Base-by-base conservation (phyloP, 2,113 vertebrate species). In the Petrocephalus microphthalmus region DNA sequence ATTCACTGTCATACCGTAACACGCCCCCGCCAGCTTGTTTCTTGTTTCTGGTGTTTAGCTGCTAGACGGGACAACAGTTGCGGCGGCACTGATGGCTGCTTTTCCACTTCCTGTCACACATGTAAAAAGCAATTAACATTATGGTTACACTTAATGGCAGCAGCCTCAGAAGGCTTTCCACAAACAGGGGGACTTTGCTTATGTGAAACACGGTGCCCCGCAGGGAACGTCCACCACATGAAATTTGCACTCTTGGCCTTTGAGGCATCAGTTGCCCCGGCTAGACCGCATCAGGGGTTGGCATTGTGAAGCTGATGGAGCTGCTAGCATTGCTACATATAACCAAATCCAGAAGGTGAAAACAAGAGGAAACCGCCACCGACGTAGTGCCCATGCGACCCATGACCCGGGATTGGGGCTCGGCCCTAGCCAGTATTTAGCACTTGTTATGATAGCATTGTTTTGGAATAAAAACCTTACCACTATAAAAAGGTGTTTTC, bases 371-470 rank as follows among this genome's bases (percentile, higher is more conserved):
- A 85, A 53, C 52, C 45, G 82, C 84, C 13, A 64, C 22, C 71
- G 52, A 49, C 51, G 42, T 53, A 86, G 37, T 7, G 64, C 19
- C 22, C 15, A 47, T 42, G 37, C 64, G 83, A 74, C 64, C 67
- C 45, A 11, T 45, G 33, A 47, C 49, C 84, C n/a, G 29, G 64
- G 51, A 49, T 20, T 15, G 37, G 52, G 84, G 33, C 64, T 52
- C 1, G 88, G 45, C 67, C 84, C 33, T 60, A 25, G 53, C 17
- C 60, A 45, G 84, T 81, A 54, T 81, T 53, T 85, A 54, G 25
- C 6, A 78, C 60, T 88, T 88, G 81, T 88, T 88, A n/a, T 88
- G 54, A 85, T 88, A 85, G 29, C 22, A 37, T 33, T 86, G 84
- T 89, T 89, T 81, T 78, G 88, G 51, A 78, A 78, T 74, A 25